A percentile compares a stretch with the other conserved stretches of the same genome.
Evolutionary conservation across 2,888 invertebrate genomes (phyloP).

Genomic region (Lamproptera curius): DNA sequence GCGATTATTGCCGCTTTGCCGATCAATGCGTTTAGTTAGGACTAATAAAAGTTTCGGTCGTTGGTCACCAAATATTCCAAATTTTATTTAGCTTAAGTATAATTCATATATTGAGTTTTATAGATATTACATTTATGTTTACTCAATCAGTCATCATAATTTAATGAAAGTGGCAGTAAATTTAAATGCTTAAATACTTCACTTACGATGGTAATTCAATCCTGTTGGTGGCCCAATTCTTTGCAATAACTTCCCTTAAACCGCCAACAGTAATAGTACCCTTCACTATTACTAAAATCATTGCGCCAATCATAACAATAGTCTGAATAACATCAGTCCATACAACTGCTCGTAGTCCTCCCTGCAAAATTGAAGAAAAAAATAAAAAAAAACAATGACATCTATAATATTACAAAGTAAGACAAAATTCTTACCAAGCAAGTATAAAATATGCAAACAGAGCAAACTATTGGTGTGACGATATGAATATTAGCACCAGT

Average conservation of each 20-base stretch:
- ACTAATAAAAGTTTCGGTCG: too few species aligned
- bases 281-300: conserved; percentile 81
- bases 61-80: too few species aligned
- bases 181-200: conserved; percentile 7
- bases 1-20: too few species aligned
- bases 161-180: not conserved
- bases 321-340: conserved; percentile 87
- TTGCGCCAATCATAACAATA: conserved; percentile 82
- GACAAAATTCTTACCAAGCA: conserved; percentile 77
- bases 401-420: conserved; percentile 2
- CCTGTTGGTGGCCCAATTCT: conserved; percentile 78
- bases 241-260: conserved; percentile 73
- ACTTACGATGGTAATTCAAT: conserved; percentile 80
- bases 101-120: too few species aligned
- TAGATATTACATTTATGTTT: too few species aligned
- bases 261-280: conserved; percentile 83
- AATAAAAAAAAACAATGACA: not conserved
- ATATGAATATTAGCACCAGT: conserved; percentile 87
- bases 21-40: too few species aligned
- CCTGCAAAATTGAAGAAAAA: conserved; percentile 51
- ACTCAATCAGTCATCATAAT: too few species aligned
- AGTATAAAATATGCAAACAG: conserved; percentile 89
- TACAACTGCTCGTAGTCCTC: conserved; percentile 83
- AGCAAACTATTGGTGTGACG: conserved; percentile 84
- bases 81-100: too few species aligned